A percentile compares a stretch with the other conserved stretches of the same genome.
Conservation (phyloP, 2,113 vertebrate species). For the Prinia subflava region DNA sequence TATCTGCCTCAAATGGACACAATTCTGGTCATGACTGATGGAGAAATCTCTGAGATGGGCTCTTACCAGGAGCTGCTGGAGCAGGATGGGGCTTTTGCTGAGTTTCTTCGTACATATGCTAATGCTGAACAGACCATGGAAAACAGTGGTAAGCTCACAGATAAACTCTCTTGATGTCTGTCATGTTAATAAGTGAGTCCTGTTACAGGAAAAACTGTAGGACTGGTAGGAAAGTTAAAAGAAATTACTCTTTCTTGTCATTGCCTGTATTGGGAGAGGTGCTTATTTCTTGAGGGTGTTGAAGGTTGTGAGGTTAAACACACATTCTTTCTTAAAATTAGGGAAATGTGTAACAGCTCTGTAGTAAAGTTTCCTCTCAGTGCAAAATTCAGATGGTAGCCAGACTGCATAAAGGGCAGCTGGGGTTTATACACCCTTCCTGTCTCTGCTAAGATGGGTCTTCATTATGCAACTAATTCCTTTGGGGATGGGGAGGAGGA, state of each 20-base stretch:
- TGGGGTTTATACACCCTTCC: background rate
- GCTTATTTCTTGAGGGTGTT: background rate
- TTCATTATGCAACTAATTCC: background rate
- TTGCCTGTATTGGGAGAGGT: accelerated
- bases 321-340: background rate
- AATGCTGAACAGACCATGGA: conserved; percentile 72
- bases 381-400: background rate
- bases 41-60: conserved; percentile 91
- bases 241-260: background rate
- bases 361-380: background rate
- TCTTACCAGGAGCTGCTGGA: conserved; percentile 89
- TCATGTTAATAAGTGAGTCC: background rate
- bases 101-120: conserved; percentile 86
- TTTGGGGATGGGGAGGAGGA: background rate
- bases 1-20: conserved; percentile 86
- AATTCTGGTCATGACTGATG: conserved; percentile 91
- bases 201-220: background rate
- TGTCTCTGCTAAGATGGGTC: background rate
- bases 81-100: conserved; percentile 87
- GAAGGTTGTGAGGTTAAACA: background rate
- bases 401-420: background rate
- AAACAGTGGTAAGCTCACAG: conserved; percentile 31
- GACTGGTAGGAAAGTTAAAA: background rate
- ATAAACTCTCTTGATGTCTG: background rate
- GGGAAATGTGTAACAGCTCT: background rate